Evolutionary conservation across 2,113 vertebrate genomes (phyloP).

Genomic region (Lichenostomus cassidix): DNA sequence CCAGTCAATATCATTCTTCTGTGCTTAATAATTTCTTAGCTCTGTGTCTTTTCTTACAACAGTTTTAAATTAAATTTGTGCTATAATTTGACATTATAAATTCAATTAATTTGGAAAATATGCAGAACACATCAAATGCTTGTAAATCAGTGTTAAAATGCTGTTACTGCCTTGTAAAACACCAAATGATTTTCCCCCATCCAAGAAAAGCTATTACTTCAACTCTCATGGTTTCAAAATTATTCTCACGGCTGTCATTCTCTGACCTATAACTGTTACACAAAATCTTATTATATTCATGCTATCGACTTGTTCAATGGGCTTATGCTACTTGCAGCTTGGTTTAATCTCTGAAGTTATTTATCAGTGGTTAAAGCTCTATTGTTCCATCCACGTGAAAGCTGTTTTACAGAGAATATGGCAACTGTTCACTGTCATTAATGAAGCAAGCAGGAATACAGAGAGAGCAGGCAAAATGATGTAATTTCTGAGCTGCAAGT

Average conservation of each 20-base stretch:
- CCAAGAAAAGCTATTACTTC: neutral
- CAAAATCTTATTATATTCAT: constrained; percentile 7
- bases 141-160: constrained; percentile 45
- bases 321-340: neutral
- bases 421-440: neutral
- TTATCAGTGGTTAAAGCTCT: neutral
- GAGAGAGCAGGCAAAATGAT: neutral
- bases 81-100: constrained; percentile 14
- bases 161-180: constrained; percentile 9
- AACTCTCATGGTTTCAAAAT: constrained; percentile 7
- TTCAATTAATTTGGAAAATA: constrained; percentile 54
- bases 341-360: constrained; percentile 15
- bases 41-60: neutral
- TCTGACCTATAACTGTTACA: constrained; percentile 25
- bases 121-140: neutral
- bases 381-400: neutral
- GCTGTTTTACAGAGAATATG: neutral
- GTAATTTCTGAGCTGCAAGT: neutral
- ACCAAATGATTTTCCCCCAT: neutral
- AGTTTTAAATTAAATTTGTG: constrained; percentile 6
- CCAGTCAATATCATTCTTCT: neutral
- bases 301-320: neutral
- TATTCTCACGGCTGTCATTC: constrained; percentile 17
- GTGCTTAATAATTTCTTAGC: neutral
- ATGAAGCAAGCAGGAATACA: neutral